These are phyloP conservation scores for Hoplostethus mediterraneus DNA, from an alignment of 2,797 vertebrate species.

Conservation along the genomic window DNA sequence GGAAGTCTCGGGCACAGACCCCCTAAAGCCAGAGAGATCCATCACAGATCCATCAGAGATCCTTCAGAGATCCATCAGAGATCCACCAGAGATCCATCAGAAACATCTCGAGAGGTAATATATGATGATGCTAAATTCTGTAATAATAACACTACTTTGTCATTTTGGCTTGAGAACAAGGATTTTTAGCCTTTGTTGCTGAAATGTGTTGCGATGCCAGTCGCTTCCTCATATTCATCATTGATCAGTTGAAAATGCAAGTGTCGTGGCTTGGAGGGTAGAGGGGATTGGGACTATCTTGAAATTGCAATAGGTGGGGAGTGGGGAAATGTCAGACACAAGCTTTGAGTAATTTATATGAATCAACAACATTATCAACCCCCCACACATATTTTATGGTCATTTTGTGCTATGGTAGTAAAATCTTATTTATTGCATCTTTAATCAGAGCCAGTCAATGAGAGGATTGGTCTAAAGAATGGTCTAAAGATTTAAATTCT, in stretches of 20 bases:
- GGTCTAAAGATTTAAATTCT: slow-evolving; percentile 47
- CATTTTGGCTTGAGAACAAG: slow-evolving; percentile 26
- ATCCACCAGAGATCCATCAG: neutral
- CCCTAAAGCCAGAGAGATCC: neutral
- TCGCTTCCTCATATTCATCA: slow-evolving; percentile 29
- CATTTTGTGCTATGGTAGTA: slow-evolving; percentile 40
- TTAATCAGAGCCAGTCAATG: slow-evolving; percentile 62
- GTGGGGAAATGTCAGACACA: too few relatives aligned
- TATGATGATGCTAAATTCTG: slow-evolving; percentile 24
- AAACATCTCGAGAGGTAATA: slow-evolving; percentile 17
- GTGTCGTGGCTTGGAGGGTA: neutral
- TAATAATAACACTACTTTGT: slow-evolving; percentile 38
- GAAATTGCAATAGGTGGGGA: neutral
- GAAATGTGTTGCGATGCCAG: slow-evolving; percentile 15
- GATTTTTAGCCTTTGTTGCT: slow-evolving; percentile 31
- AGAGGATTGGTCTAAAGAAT: slow-evolving; percentile 26
- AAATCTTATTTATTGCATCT: slow-evolving; percentile 20
- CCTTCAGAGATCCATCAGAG: neutral
- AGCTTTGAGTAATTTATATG: slow-evolving; percentile 50
- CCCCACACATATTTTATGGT: slow-evolving; percentile 42
- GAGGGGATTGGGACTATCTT: too few relatives aligned
- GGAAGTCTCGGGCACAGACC: slow-evolving; percentile 15
- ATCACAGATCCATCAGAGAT: neutral
- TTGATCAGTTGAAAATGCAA: neutral
- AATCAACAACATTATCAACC: slow-evolving; percentile 57